Percentiles rank a stretch among this genome's conserved stretches.
These are phyloP conservation scores for Pipistrellus nathusii DNA, from an alignment of 2,797 vertebrate species.

Conservation along the genomic window DNA sequence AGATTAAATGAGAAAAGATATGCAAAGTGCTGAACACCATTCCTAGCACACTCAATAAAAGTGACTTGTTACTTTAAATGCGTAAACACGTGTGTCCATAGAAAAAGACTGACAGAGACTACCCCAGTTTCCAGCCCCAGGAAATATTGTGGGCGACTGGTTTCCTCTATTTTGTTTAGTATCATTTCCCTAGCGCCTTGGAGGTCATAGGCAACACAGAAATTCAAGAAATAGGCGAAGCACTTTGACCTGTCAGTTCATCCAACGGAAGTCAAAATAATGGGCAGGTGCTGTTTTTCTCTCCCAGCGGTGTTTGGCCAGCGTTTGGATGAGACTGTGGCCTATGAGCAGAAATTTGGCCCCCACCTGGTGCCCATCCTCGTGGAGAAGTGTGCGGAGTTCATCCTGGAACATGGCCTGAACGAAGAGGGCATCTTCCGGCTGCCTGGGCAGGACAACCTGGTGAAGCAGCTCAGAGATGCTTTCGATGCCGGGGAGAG, in stretches of 20 bases:
- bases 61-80: not conserved
- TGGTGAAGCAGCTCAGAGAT: slow-evolving; percentile 95
- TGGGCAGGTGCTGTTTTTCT: not conserved
- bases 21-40: not conserved
- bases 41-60: not conserved
- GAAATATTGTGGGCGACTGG: not conserved
- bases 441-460: slow-evolving; percentile 96
- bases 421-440: slow-evolving; percentile 97
- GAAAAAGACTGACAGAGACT: not conserved
- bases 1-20: not conserved
- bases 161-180: not conserved
- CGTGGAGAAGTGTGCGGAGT: slow-evolving; percentile 95
- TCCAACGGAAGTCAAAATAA: not conserved
- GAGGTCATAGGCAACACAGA: not conserved
- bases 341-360: slow-evolving; percentile 93
- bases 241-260: not conserved
- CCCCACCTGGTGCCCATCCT: slow-evolving; percentile 93
- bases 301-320: slow-evolving; percentile 93
- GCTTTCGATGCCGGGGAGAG: slow-evolving; percentile 97
- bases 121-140: not conserved
- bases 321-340: slow-evolving; percentile 91
- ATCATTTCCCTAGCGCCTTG: not conserved
- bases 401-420: slow-evolving; percentile 93
- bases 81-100: not conserved
- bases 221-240: not conserved